Percentiles rank a stretch among this genome's conserved stretches.
Evolutionary conservation across 2,888 invertebrate genomes (phyloP).

Genomic region (Drosophila testacea): DNA sequence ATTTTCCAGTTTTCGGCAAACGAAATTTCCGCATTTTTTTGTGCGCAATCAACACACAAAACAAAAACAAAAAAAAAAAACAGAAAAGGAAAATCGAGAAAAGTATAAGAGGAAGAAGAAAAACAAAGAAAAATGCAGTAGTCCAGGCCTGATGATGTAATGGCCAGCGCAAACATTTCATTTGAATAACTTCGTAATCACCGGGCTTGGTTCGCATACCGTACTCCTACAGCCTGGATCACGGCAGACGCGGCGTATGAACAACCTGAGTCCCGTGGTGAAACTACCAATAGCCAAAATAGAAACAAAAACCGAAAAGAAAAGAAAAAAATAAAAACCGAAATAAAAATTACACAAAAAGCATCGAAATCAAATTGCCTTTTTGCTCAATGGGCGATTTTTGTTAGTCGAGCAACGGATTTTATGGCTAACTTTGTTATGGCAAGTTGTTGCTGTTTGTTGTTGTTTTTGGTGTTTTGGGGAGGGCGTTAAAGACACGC

Average conservation of each 20-base stretch:
- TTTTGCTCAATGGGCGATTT: constrained; percentile 66
- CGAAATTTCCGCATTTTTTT: constrained; percentile 66
- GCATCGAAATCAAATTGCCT: constrained; percentile 70
- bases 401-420: constrained; percentile 66
- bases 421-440: constrained; percentile 66
- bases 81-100: constrained; percentile 7
- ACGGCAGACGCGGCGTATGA: constrained; percentile 61
- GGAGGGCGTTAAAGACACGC: constrained; percentile 46
- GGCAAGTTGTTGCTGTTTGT: constrained; percentile 34
- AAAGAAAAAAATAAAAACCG: not conserved
- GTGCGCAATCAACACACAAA: constrained; percentile 35
- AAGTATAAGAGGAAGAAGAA: constrained; percentile 4
- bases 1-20: constrained; percentile 58
- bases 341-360: constrained; percentile 27
- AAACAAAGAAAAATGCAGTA: constrained; percentile 44
- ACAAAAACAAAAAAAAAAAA: not conserved
- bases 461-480: constrained; percentile 19
- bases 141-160: constrained; percentile 61
- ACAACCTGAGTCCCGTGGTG: constrained; percentile 51
- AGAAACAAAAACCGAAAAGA: constrained; percentile 10
- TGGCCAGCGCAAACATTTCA: constrained; percentile 71
- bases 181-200: constrained; percentile 76
- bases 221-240: constrained; percentile 15
- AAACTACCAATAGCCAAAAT: constrained; percentile 29
- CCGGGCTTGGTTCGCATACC: constrained; percentile 44